Evolutionary conservation across 2,888 invertebrate species (phyloP), one percentile per base, ranked within the genome.

Genomic region (Netelia virgata): DNA sequence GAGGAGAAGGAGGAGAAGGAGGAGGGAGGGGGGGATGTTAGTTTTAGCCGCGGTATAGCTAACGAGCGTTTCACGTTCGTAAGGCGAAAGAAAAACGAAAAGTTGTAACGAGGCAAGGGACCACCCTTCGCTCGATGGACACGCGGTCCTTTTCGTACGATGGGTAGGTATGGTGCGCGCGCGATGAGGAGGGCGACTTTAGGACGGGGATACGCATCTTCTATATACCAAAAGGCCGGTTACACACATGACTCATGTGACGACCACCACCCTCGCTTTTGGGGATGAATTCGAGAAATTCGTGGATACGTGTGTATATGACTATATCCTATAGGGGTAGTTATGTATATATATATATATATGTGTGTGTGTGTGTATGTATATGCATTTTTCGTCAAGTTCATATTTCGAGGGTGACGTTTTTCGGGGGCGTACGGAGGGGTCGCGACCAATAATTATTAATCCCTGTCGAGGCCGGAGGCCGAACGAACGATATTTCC

Each of bases 231-330:
- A 74, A 61, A 47, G 69, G 50, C 36, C 14, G 18, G 57, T 69
- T 36, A 53, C 74, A 81, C 89, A 90, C 89, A 90, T 93, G 93
- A 93, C 90, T 93, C 93, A 93, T 91, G 88, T 89, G 79, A 86
- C 84, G 87, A 89, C 36, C 89, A 90, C 89, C 89, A 89, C 88
- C 87, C 89, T 87, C 87, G 87, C 87, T 91, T 92, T 92, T 90
- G 90, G 91, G 91, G 91, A 91, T 91, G 90, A 91, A 89, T 91
- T 91, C 89, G 87, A 90, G 89, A 92, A 93, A 91, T 91, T 90
- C 89, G 90, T 88, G 91, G 91, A 90, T 86, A 75, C 61, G 28
- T 5, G 28, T 28, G 28, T 28, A 28, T 28, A 28, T 28, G 28
- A 28, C 28, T 28, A 5, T 28, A 28, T 3, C 28, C 28, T 28